Conservation (phyloP, 1,140 invertebrate genomes). For the Calliphora vicina region DNA sequence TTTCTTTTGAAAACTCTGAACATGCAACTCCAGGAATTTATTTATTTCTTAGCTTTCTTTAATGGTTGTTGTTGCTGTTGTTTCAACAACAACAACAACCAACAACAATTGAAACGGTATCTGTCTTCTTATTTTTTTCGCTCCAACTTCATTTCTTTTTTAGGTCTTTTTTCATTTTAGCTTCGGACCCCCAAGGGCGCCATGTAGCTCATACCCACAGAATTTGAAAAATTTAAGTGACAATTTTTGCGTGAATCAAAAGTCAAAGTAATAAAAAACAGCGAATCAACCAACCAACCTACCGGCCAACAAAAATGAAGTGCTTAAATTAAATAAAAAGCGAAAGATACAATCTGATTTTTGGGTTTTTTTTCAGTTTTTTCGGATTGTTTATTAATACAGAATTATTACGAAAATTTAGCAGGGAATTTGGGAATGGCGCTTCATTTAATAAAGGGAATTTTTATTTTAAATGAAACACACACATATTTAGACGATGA, state of each 20-base stretch:
- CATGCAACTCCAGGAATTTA: background rate
- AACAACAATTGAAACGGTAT: background rate
- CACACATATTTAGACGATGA: background rate
- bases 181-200: slow-evolving; percentile 23
- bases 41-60: background rate
- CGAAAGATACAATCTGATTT: background rate
- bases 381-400: too few relatives aligned
- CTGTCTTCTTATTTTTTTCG: background rate
- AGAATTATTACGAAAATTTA: background rate
- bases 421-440: background rate
- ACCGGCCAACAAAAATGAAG: background rate
- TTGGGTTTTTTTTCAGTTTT: background rate
- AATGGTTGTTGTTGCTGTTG: background rate
- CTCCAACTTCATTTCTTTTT: background rate
- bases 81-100: too few relatives aligned
- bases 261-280: background rate
- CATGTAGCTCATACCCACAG: slow-evolving; percentile 18
- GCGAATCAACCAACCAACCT: background rate
- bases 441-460: background rate
- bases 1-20: background rate
- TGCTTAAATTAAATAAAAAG: slow-evolving; percentile 7
- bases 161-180: background rate
- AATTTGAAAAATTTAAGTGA: slow-evolving; percentile 35
- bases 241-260: slow-evolving; percentile 34
- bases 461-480: background rate